phyloP scores from a whole-genome alignment of 2,113 vertebrate species.

The Mastomys coucha region DNA sequence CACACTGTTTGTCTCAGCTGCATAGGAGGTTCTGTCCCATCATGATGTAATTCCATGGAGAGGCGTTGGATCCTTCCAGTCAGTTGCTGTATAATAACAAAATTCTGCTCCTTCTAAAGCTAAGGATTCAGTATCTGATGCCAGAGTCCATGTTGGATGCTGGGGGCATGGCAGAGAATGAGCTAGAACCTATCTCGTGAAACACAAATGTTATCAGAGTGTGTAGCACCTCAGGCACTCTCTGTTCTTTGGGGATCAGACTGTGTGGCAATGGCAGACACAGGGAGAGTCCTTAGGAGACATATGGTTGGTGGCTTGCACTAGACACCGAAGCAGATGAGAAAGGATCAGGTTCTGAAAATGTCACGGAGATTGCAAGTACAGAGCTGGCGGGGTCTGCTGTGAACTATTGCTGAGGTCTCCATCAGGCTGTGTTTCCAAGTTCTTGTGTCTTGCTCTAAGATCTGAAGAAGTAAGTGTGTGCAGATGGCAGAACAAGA shows the following conservation, averaged over 20 bases:
- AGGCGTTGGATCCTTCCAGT: neutral
- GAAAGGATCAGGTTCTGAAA: neutral
- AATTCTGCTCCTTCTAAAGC: neutral
- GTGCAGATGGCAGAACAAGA: neutral
- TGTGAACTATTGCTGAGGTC: neutral
- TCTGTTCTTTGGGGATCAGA: neutral
- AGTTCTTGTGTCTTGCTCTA: neutral
- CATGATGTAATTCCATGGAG: neutral
- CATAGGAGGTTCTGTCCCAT: neutral
- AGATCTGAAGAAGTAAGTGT: neutral
- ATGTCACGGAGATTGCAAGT: fast-evolving
- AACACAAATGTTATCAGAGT: fast-evolving
- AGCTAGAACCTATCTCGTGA: neutral
- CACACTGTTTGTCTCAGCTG: fast-evolving
- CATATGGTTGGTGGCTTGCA: neutral
- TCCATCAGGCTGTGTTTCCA: neutral
- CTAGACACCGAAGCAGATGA: fast-evolving
- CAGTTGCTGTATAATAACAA: neutral
- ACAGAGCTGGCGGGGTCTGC: neutral
- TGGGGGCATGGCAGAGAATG: fast-evolving
- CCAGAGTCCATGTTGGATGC: neutral
- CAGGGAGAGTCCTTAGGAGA: neutral
- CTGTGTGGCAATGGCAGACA: neutral
- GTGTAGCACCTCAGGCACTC: fast-evolving
- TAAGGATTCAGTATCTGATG: neutral